Base-by-base conservation (phyloP, 37 sponge, comb jelly and placozoan genomes). In the Dysidea cf. avara region DNA sequence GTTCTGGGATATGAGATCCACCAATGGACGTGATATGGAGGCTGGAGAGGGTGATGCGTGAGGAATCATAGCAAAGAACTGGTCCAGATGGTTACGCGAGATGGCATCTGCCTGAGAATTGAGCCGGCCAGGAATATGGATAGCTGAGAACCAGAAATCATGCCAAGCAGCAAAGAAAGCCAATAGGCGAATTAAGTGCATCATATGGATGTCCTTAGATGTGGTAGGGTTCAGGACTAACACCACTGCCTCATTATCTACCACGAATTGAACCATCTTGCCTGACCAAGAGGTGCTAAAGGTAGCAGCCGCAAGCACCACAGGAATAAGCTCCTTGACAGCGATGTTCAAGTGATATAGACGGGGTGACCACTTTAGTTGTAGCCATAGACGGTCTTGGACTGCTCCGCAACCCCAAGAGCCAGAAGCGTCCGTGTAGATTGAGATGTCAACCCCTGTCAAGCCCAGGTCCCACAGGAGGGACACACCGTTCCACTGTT, bases 161-260 rank as follows among this genome's bases (percentile, higher is more conserved):
- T n/a, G n/a, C n/a, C 66, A 11, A 81, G 46, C 40, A n/a, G n/a
- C n/a, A n/a, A n/a, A n/a, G n/a, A n/a, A n/a, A n/a, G n/a, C n/a
- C n/a, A n/a, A n/a, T n/a, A 63, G 67, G 46, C 82, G 64, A 43
- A 81, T 25, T 22, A 87, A 57, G 46, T 81, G 66, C 76, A 73
- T 70, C 12, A 50, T 61, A 24, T 25, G 20, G 3, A 39, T 39
- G 48, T 81, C 66, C 51, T 40, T 68, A 32, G 63, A 36, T 24
- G 49, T 25, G 7, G 62, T 66, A 7, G 56, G 29, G 55, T 63
- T 66, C 13, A 85, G n/a, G 28, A 52, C 61, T 3, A 53, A 39
- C 39, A 81, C 88, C 56, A 82, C 88, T 46, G 88, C 71, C 30
- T 52, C 64, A 40, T 87, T 87, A 62, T 87, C 83, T 21, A 64